Evolutionary conservation across 2,888 invertebrate species (phyloP), one percentile per base, ranked within the genome.

Genomic region (Crossocerus cetratus): DNA sequence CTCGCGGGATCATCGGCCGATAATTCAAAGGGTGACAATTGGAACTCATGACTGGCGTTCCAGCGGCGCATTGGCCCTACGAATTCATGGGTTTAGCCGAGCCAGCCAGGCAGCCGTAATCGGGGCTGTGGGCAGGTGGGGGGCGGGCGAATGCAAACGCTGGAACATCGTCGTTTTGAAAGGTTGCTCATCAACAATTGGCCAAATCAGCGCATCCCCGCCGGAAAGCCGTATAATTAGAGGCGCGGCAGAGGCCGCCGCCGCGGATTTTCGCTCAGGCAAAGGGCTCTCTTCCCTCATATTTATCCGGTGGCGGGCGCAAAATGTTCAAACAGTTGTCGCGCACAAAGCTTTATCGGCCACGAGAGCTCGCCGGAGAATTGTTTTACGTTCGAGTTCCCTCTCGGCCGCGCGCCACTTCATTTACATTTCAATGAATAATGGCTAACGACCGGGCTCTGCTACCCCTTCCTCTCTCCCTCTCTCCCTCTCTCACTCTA

Each of bases 361-460:
- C 54, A 44, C 43, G 23, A 14, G 32, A 32, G 32, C 32, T n/a
- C 49, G 20, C 22, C n/a, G 22, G 55, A 11, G 58, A 53, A 70
- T 63, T 55, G 68, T 59, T 65, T 71, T 69, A 58, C 56, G 69
- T 69, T 60, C 69, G 32, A 65, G 78, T 70, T 74, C 74, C 43
- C 65, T 22, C 16, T 14, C 49, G 49, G 16, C n/a, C 16, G 16
- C 49, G 49, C 49, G 49, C 49, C 42, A 42, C 62, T 65, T 77
- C 63, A 77, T 78, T 81, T 66, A 65, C 68, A 71, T 77, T 59
- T 45, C 65, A 64, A 69, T 72, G 67, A 77, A 73, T 73, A 77
- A 75, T 78, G 60, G 44, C 22, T 54, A 49, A 59, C 57, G 68
- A 67, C 58, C n/a, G 16, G 49, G 32, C 11, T 32, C 32, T 32